phyloP scores from a whole-genome alignment of 1,140 invertebrate genomes.

The Aphaenogaster floridana region DNA sequence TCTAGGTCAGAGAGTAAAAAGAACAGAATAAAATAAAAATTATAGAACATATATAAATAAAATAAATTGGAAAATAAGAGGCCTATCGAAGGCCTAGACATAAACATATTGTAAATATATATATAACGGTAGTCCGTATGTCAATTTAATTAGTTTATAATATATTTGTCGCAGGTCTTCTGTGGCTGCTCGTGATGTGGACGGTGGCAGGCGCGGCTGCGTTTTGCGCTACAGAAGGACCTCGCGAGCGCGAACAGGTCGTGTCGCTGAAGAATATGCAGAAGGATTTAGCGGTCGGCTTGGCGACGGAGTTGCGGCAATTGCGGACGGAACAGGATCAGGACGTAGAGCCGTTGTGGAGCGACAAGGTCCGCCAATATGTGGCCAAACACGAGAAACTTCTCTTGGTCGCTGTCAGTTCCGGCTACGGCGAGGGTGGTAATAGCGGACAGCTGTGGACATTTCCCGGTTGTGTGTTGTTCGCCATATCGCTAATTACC shows the following conservation, averaged over 20 bases:
- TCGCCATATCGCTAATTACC: conserved; percentile 88
- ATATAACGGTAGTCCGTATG: no score
- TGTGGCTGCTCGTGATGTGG: conserved; percentile 87
- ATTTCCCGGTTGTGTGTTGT: conserved; percentile 89
- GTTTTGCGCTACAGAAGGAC: conserved; percentile 88
- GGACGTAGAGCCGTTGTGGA: conserved; percentile 86
- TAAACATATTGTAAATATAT: no score
- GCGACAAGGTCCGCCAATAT: conserved; percentile 86
- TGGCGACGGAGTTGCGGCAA: conserved; percentile 87
- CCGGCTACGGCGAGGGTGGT: conserved; percentile 88
- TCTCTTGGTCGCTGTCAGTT: conserved; percentile 86
- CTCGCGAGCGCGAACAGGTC: conserved; percentile 87
- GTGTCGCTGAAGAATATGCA: conserved; percentile 86
- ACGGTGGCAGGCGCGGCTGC: conserved; percentile 87
- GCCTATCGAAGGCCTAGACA: no score
- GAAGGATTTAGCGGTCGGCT: conserved; percentile 85
- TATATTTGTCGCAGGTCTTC: conserved; percentile 82
- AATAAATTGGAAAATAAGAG: no score
- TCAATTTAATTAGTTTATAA: not conserved
- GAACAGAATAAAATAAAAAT: no score
- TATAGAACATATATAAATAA: no score
- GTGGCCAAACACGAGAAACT: conserved; percentile 87
- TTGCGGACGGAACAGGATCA: conserved; percentile 82
- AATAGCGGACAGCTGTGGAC: conserved; percentile 88
- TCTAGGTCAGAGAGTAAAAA: no score